These are phyloP conservation scores for Holocentrus rufus DNA, from an alignment of 2,797 vertebrate genomes.

Conservation along the genomic window DNA sequence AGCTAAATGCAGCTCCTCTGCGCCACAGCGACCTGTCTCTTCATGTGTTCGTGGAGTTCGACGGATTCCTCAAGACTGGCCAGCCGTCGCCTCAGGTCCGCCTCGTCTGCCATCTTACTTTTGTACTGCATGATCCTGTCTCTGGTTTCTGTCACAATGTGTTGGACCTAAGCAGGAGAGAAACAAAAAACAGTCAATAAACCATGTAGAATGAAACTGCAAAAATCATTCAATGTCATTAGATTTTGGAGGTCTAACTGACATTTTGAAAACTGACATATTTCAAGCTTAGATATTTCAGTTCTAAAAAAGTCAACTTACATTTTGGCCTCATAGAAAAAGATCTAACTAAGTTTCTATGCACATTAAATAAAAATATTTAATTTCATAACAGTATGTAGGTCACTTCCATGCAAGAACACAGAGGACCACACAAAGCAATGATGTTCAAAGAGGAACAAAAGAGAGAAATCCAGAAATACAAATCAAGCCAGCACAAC, in stretches of 20 bases:
- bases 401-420: background rate
- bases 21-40: constrained; percentile 85
- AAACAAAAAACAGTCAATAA: background rate
- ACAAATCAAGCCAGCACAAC: background rate
- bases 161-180: constrained; percentile 79
- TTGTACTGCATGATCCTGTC: constrained; percentile 97
- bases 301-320: too few relatives aligned
- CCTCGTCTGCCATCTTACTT: constrained; percentile 92
- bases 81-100: constrained; percentile 91
- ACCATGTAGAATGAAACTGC: background rate
- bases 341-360: background rate
- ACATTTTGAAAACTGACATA: too few relatives aligned
- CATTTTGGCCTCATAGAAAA: too few relatives aligned
- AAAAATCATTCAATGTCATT: background rate
- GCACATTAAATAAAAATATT: too few relatives aligned
- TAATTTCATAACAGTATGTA: background rate
- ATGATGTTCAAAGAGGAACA: background rate
- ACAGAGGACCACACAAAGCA: background rate
- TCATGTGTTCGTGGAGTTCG: constrained; percentile 95
- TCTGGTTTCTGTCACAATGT: constrained; percentile 95
- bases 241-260: too few relatives aligned
- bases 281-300: too few relatives aligned
- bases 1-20: too few relatives aligned
- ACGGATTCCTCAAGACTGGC: constrained; percentile 94
- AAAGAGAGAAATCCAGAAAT: background rate